These are phyloP conservation scores for Cryptomyrus ogoouensis DNA, from an alignment of 2,113 vertebrate species.

Conservation along the genomic window DNA sequence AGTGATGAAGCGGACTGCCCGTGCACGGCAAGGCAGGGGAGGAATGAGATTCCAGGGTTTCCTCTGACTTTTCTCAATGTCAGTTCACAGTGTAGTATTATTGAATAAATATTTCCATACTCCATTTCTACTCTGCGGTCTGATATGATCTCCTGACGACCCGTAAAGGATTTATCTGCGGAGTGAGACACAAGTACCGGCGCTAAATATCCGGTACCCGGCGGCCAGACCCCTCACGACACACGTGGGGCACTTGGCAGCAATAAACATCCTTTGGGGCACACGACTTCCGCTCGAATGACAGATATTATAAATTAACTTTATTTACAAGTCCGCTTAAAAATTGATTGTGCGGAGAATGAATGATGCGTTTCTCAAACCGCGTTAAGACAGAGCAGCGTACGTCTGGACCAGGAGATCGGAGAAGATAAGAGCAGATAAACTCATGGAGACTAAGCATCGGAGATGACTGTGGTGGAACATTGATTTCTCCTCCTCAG, in stretches of 20 bases:
- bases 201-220: neutral
- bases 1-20: too few relatives aligned
- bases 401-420: neutral
- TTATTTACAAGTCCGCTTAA: neutral
- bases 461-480: neutral
- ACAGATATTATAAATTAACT: slow-evolving; percentile 5
- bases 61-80: neutral
- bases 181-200: neutral
- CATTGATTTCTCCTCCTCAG: slow-evolving; percentile 52
- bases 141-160: neutral
- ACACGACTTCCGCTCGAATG: neutral
- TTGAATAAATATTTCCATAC: slow-evolving; percentile 1
- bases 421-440: neutral
- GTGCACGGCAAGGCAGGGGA: too few relatives aligned
- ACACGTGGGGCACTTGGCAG: neutral
- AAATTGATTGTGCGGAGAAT: neutral
- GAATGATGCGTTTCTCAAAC: neutral
- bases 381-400: neutral
- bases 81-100: neutral
- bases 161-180: neutral
- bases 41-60: neutral
- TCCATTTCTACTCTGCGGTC: neutral
- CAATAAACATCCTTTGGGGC: neutral
- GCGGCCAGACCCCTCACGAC: neutral
- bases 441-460: neutral